A percentile compares a stretch with the other conserved stretches of the same genome.
phyloP scores from a whole-genome alignment of 2,797 vertebrate species.

The Pangasius mekongensis region DNA sequence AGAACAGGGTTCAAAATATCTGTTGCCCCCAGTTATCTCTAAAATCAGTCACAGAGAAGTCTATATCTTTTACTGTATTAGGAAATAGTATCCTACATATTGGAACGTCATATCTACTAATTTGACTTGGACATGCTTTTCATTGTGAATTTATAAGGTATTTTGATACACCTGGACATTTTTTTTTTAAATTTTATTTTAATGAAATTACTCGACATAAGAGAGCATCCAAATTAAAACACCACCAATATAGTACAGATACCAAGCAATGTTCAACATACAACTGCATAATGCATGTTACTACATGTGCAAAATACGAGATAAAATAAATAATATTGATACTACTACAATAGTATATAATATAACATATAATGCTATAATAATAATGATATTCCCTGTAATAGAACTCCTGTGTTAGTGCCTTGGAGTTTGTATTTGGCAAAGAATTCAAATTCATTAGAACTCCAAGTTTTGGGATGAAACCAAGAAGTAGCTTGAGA shows the following conservation, averaged over 20 bases:
- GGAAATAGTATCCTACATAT: neutral
- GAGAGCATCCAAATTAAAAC: neutral
- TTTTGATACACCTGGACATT: neutral
- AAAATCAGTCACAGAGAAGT: conserved; percentile 67
- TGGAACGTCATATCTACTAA: neutral
- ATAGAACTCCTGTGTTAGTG: neutral
- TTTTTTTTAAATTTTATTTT: neutral
- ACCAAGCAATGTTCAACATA: neutral
- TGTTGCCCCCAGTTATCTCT: neutral
- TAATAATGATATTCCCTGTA: neutral
- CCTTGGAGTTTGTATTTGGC: neutral
- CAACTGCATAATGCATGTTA: neutral
- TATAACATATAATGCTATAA: too few species aligned
- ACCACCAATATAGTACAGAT: neutral
- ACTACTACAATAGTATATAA: too few species aligned
- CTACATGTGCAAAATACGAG: neutral
- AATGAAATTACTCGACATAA: neutral
- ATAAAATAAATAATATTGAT: neutral
- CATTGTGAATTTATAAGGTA: neutral
- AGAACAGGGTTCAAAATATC: neutral
- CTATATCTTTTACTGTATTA: neutral
- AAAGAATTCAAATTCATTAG: neutral
- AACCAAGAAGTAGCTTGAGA: neutral
- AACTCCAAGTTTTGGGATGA: neutral
- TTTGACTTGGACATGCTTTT: neutral